Percentiles rank a stretch among this genome's conserved stretches.
phyloP scores from a whole-genome alignment of 2,888 invertebrate genomes.

The Frankliniella fusca region DNA sequence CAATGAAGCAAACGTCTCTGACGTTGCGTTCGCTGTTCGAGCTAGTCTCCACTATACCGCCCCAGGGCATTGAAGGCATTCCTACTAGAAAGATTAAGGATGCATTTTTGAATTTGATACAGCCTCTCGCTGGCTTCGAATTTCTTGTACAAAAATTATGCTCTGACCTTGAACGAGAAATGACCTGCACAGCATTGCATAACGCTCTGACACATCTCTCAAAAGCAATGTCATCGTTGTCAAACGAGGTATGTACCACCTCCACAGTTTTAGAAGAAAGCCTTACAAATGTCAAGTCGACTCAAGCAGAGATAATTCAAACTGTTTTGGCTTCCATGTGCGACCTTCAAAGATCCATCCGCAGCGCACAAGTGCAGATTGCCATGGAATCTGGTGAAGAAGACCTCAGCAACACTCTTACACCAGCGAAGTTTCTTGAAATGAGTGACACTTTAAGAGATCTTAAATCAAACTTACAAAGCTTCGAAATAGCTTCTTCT shows the following conservation, averaged over 20 bases:
- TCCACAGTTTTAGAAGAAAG: not conserved
- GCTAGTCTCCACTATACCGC: not conserved
- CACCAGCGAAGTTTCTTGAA: not conserved
- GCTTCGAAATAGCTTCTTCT: not conserved
- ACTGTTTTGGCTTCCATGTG: not conserved
- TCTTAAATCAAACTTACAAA: not conserved
- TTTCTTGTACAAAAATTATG: not conserved
- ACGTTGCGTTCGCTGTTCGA: not conserved
- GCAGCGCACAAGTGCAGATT: not conserved
- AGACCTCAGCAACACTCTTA: not conserved
- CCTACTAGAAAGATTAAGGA: not conserved
- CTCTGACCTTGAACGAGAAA: not conserved
- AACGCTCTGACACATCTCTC: not conserved
- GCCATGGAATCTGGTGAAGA: constrained; percentile 8
- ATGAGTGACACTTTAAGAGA: not conserved
- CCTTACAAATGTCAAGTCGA: not conserved
- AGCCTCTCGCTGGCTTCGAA: not conserved
- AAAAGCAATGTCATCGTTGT: not conserved
- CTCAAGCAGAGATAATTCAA: not conserved
- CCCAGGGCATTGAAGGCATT: not conserved
- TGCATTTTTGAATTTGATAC: not conserved
- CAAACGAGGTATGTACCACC: not conserved
- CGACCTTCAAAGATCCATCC: not conserved
- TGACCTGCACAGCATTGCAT: not conserved
- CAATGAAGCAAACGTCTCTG: not conserved